These are phyloP conservation scores for Zosterops borbonicus DNA, from an alignment of 2,113 vertebrate genomes.

Conservation along the genomic window DNA sequence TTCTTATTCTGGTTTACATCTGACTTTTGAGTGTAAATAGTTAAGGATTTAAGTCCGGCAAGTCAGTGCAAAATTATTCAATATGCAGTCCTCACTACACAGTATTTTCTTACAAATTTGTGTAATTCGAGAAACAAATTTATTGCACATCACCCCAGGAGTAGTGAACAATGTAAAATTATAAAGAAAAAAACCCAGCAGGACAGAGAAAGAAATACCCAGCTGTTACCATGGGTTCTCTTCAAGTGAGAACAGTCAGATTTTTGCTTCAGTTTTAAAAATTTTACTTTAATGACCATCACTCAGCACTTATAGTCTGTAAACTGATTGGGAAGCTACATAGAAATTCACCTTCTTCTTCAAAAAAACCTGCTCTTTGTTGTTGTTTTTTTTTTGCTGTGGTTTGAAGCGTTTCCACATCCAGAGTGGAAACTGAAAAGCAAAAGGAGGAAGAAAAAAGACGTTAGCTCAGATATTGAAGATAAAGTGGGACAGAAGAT, in stretches of 20 bases:
- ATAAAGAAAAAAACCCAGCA: not conserved
- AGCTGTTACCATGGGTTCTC: not conserved
- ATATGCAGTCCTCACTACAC: accelerated
- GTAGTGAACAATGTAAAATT: not conserved
- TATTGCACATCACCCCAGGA: not conserved
- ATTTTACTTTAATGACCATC: not conserved
- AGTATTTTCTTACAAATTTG: not conserved
- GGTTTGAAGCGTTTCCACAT: not conserved
- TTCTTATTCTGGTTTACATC: not conserved
- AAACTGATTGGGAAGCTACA: not conserved
- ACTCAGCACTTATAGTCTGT: not conserved
- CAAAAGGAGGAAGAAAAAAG: not conserved
- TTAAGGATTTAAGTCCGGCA: not conserved
- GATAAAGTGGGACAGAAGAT: not conserved
- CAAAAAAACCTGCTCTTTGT: too few relatives aligned
- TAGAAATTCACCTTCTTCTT: not conserved
- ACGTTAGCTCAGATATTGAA: not conserved
- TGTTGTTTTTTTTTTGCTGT: not conserved
- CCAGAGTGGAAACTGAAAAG: not conserved
- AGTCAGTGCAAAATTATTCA: not conserved
- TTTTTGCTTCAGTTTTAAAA: not conserved
- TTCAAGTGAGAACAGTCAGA: not conserved
- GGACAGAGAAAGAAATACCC: not conserved
- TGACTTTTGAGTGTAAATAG: not conserved
- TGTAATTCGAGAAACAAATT: not conserved